Evolutionary conservation across 2,888 invertebrate genomes (phyloP).

Genomic region (Eristalis tenax): DNA sequence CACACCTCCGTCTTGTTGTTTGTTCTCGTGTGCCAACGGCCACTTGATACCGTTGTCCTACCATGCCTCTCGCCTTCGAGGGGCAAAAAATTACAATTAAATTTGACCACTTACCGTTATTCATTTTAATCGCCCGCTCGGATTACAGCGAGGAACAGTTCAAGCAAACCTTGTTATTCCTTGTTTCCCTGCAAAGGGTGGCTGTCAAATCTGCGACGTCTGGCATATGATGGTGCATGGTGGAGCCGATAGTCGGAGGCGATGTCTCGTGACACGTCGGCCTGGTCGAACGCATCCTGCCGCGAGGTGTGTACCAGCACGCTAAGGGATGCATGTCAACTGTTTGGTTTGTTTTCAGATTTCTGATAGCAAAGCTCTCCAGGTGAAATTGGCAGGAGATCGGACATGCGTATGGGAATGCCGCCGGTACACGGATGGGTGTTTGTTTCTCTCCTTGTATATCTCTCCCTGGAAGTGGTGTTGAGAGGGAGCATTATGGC

Average conservation of each 20-base stretch:
- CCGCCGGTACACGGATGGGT: neutral
- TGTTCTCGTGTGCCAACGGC: conserved; percentile 8
- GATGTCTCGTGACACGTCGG: neutral
- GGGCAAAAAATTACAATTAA: conserved; percentile 25
- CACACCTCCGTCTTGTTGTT: neutral
- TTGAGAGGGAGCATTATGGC: conserved; percentile 16
- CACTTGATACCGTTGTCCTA: conserved; percentile 37
- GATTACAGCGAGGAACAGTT: conserved; percentile 19
- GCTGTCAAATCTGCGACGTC: neutral
- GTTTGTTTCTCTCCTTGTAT: neutral
- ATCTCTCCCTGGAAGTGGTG: neutral
- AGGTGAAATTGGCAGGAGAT: neutral
- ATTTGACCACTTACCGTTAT: conserved; percentile 38
- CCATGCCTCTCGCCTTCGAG: neutral
- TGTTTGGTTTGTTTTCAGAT: conserved; percentile 14
- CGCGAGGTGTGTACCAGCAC: neutral
- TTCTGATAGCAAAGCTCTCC: conserved; percentile 32
- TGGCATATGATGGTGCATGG: neutral
- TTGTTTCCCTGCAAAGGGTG: too few relatives aligned
- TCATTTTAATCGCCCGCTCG: conserved; percentile 39
- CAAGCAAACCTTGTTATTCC: neutral
- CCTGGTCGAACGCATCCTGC: neutral
- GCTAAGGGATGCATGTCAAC: conserved; percentile 7
- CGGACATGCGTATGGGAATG: conserved; percentile 25
- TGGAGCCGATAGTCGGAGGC: too few relatives aligned